Evolutionary conservation across 2,113 vertebrate species (phyloP), one percentile per base, ranked within the genome.

Genomic region (Seriola quinqueradiata): DNA sequence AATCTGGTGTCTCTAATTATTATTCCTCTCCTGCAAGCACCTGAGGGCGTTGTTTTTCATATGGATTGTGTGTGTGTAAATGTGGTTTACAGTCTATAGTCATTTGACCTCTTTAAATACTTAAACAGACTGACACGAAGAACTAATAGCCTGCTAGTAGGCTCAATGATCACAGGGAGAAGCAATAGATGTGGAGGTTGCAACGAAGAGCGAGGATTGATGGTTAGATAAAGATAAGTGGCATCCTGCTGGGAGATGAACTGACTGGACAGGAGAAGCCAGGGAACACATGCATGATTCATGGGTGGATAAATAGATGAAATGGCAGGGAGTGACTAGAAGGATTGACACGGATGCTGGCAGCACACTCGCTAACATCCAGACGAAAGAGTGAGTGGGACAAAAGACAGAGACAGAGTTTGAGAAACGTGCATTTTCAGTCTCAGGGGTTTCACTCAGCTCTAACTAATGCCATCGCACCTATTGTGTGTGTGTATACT

Each of bases 211-310:
- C 21, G 25, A 70, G 46, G 76, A 73, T 76, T 75, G 73, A 75
- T 86, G 70, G 40, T 74, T 76, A 11, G 64, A 85, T 81, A 82
- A 79, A 70, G 63, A 66, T 40, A 79, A 72, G 65, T 76, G 60
- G 55, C 63, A 28, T 65, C 84, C 82, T 32, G 84, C 86, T 76
- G 88, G 44, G 77, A 83, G 57, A 83, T 28, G 76, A 87, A 80
- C 70, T 28, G 75, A 66, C 23, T 57, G 48, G 74, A 83, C 60
- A 72, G 79, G 74, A 61, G 59, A 81, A 84, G 55, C 61, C 57
- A 50, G 44, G 77, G 67, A 78, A 64, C 42, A 73, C 48, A 28
- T 72, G 8, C 71, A 84, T 79, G 83, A 87, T 75, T 81, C 42
- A 84, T 79, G 57, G 19, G 9, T 34, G 63, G 40, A 80, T 79